Evolutionary conservation across 2,888 invertebrate species (phyloP).

Genomic region (Aspidiotus destructor): DNA sequence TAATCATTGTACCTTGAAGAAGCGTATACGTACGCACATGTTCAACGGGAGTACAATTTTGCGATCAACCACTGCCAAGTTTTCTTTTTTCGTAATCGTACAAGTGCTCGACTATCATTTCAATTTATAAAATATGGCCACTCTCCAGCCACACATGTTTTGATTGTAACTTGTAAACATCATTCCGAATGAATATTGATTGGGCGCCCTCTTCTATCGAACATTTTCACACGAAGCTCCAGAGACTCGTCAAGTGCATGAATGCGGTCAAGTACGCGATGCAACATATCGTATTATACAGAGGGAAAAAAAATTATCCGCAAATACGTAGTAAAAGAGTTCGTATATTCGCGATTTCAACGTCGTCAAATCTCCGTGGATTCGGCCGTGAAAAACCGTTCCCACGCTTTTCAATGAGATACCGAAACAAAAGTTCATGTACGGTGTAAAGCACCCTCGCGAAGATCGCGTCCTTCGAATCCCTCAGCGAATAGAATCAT

Average conservation of each 20-base stretch:
- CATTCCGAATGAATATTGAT: too few species aligned
- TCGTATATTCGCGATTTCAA: slow-evolving; percentile 7
- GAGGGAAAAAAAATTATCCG: neutral
- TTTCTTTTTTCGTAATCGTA: too few species aligned
- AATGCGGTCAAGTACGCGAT: slow-evolving; percentile 7
- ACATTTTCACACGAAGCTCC: neutral
- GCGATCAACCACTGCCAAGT: too few species aligned
- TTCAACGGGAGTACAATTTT: too few species aligned
- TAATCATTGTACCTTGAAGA: too few species aligned
- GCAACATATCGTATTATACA: neutral
- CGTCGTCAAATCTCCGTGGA: slow-evolving; percentile 26
- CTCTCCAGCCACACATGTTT: too few species aligned
- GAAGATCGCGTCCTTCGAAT: slow-evolving; percentile 11
- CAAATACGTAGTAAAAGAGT: slow-evolving; percentile 1
- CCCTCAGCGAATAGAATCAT: slow-evolving; percentile 23
- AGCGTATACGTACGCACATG: too few species aligned
- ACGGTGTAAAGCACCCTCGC: slow-evolving; percentile 20
- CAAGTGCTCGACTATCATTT: too few species aligned
- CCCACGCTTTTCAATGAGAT: slow-evolving; percentile 30
- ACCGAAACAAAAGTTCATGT: slow-evolving; percentile 21
- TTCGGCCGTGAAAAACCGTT: slow-evolving; percentile 13
- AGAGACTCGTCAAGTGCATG: neutral
- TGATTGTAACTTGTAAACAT: too few species aligned
- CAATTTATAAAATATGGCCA: too few species aligned
- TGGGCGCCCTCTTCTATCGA: neutral